Conservation (phyloP, 2,113 vertebrate species). For the Odobenus rosmarus region DNA sequence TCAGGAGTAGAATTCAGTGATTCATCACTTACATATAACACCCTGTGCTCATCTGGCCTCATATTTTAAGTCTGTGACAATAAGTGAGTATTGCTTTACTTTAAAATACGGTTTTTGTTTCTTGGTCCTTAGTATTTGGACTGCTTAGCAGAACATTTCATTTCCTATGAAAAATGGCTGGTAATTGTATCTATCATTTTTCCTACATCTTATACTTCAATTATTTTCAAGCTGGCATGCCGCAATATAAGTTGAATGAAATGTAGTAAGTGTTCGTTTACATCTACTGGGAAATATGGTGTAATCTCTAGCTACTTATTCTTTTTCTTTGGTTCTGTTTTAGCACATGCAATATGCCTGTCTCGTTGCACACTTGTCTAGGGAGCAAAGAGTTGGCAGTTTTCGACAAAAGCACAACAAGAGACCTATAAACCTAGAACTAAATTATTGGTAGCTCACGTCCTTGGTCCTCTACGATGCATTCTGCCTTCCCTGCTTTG, state of each 20-base stretch:
- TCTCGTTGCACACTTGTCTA: not conserved
- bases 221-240: conserved; percentile 43
- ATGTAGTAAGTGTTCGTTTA: conserved; percentile 45
- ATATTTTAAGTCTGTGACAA: conserved; percentile 56
- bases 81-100: conserved; percentile 50
- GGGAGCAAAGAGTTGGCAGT: not conserved
- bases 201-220: conserved; percentile 17
- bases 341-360: not conserved
- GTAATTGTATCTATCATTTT: conserved; percentile 27
- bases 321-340: conserved; percentile 2
- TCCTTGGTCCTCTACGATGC: not conserved
- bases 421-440: not conserved
- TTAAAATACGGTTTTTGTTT: conserved; percentile 52
- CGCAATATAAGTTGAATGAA: conserved; percentile 44
- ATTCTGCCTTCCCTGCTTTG: not conserved
- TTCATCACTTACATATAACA: not conserved
- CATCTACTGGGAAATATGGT: conserved; percentile 53
- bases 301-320: conserved; percentile 26
- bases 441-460: not conserved
- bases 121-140: conserved; percentile 41
- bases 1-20: not conserved
- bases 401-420: conserved; percentile 1
- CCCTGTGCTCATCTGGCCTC: not conserved
- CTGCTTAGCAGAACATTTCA: conserved; percentile 51
- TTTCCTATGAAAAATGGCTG: conserved; percentile 59